Conservation (phyloP, 2,113 vertebrate genomes). For the Dunckerocampus dactyliophorus region DNA sequence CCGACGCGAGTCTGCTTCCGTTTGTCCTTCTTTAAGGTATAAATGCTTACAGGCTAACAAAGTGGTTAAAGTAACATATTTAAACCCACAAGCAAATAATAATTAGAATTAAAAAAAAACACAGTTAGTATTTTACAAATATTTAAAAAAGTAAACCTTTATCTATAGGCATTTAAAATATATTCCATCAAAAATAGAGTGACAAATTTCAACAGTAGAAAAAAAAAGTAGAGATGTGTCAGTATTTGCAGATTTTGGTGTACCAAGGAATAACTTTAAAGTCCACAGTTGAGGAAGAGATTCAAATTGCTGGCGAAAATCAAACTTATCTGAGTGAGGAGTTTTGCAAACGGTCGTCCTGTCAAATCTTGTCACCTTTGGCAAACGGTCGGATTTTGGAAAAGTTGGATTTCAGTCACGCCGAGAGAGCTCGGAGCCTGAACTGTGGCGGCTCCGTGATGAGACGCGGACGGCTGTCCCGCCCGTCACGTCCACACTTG, state of each 20-base stretch:
- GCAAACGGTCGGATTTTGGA: conserved; percentile 53
- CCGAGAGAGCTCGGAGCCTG: conserved; percentile 41
- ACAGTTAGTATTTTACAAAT: conserved; percentile 79
- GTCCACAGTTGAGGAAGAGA: conserved; percentile 39
- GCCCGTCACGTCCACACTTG: conserved; percentile 63
- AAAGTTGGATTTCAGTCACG: conserved; percentile 39
- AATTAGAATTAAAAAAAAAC: conserved; percentile 40
- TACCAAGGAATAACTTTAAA: conserved; percentile 55
- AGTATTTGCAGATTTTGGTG: conserved; percentile 25
- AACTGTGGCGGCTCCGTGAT: conserved; percentile 48
- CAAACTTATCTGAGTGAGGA: not conserved
- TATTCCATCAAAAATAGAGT: conserved; percentile 83
- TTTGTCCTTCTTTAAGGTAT: conserved; percentile 28
- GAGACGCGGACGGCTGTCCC: conserved; percentile 48
- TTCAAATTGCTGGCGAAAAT: not conserved
- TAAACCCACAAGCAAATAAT: conserved; percentile 58
- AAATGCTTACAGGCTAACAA: conserved; percentile 47
- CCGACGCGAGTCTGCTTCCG: conserved; percentile 19
- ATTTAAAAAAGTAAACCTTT: conserved; percentile 81
- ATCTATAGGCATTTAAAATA: conserved; percentile 81
- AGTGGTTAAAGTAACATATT: conserved; percentile 61
- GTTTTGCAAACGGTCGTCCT: conserved; percentile 35
- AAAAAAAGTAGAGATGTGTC: conserved; percentile 68
- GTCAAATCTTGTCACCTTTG: conserved; percentile 68
- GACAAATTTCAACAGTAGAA: conserved; percentile 78